Percentiles rank a stretch among this genome's conserved stretches.
Evolutionary conservation across 2,797 vertebrate genomes (phyloP).

Genomic region (Holocentrus rufus): DNA sequence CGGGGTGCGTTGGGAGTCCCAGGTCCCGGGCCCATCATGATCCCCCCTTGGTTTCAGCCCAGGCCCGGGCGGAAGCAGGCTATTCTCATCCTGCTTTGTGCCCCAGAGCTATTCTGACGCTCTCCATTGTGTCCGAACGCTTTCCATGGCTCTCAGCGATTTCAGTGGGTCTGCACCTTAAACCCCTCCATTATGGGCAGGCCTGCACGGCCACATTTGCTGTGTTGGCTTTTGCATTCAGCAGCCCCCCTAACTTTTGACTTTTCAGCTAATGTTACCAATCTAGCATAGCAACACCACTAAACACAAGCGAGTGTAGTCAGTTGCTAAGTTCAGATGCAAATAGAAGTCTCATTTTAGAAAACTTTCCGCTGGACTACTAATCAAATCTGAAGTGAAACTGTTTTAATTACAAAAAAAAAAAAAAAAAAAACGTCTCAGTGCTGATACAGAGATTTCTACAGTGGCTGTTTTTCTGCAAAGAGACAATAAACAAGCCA

Average conservation of each 20-base stretch:
- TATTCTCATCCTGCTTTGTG: slow-evolving; percentile 72
- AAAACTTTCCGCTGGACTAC: background rate
- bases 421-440: too few relatives aligned
- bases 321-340: background rate
- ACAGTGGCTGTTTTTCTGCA: too few relatives aligned
- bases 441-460: too few relatives aligned
- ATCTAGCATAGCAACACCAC: background rate
- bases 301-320: background rate
- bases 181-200: slow-evolving; percentile 77
- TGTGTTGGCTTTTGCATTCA: slow-evolving; percentile 82
- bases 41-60: slow-evolving; percentile 53
- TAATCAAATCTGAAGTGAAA: too few relatives aligned
- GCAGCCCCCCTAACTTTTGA: slow-evolving; percentile 12
- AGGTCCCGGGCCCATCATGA: slow-evolving; percentile 60
- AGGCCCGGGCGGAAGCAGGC: slow-evolving; percentile 62
- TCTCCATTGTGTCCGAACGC: slow-evolving; percentile 65
- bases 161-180: slow-evolving; percentile 68
- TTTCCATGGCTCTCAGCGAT: slow-evolving; percentile 80
- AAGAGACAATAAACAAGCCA: too few relatives aligned
- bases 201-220: slow-evolving; percentile 67
- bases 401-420: too few relatives aligned
- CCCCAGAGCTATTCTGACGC: slow-evolving; percentile 58
- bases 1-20: slow-evolving; percentile 61
- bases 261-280: slow-evolving; percentile 37
- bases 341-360: accelerated